Evolutionary conservation across 2,113 vertebrate genomes (phyloP).

Genomic region (Hydrolagus affinis): DNA sequence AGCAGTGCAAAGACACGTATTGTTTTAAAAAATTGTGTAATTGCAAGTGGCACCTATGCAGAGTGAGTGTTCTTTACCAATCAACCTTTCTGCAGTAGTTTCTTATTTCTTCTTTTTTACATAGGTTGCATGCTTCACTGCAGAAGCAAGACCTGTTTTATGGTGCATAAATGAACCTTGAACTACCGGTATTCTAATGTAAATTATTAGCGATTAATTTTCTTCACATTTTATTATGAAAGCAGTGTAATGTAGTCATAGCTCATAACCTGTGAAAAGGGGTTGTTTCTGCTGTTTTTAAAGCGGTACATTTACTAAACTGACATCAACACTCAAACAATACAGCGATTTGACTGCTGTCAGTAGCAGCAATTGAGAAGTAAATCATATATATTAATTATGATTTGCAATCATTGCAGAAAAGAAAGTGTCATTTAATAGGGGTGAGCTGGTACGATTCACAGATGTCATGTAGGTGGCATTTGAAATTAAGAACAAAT

Average conservation of each 20-base stretch:
- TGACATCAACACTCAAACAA: not conserved
- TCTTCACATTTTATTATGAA: not conserved
- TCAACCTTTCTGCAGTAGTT: not conserved
- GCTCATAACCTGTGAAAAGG: not conserved
- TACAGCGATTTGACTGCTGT: not conserved
- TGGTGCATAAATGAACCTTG: not conserved
- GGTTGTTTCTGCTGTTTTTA: not conserved
- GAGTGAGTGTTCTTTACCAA: not conserved
- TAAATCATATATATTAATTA: not conserved
- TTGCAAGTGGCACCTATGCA: not conserved
- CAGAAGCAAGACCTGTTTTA: not conserved
- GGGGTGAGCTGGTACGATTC: slow-evolving; percentile 1
- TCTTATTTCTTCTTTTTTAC: not conserved
- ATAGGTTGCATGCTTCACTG: not conserved
- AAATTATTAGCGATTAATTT: slow-evolving; percentile 4
- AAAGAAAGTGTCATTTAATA: slow-evolving; percentile 7
- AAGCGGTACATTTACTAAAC: not conserved
- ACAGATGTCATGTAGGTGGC: not conserved
- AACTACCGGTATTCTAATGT: not conserved
- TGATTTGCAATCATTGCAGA: not conserved
- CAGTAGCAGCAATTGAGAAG: not conserved
- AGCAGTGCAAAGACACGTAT: not conserved
- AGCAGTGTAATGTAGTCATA: not conserved
- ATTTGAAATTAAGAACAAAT: slow-evolving; percentile 10
- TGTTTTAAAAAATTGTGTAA: not conserved